A percentile compares a stretch with the other conserved stretches of the same genome.
Evolutionary conservation across 2,113 vertebrate species (phyloP).

Genomic region (Mugil cephalus): DNA sequence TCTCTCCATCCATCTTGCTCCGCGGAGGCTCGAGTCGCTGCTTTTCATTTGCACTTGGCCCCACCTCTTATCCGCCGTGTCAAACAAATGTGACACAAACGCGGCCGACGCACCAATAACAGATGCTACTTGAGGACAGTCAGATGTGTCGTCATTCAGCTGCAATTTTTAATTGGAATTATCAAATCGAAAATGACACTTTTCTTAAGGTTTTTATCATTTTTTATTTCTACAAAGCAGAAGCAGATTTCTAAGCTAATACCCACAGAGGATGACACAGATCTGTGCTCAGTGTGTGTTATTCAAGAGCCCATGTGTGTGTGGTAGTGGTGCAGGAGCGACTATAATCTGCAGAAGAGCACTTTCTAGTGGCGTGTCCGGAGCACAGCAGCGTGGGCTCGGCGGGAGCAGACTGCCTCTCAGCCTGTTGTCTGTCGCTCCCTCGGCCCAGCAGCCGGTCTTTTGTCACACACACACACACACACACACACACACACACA

Average conservation of each 20-base stretch:
- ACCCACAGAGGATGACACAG: not conserved
- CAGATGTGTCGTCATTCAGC: no score
- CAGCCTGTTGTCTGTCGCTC: constrained; percentile 73
- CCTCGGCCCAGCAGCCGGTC: constrained; percentile 63
- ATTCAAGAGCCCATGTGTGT: constrained; percentile 32
- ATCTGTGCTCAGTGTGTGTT: constrained; percentile 9
- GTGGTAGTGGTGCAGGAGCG: constrained; percentile 9
- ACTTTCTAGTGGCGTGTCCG: constrained; percentile 90
- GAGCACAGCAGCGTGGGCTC: constrained; percentile 81
- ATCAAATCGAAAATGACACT: no score
- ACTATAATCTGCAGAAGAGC: constrained; percentile 90
- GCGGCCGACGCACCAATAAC: constrained; percentile 29
- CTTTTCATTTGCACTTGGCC: constrained; percentile 50
- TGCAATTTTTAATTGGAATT: no score
- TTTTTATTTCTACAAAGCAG: not conserved
- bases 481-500: constrained; percentile 34
- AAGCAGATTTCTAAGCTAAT: not conserved
- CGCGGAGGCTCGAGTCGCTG: constrained; percentile 44
- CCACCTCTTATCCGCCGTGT: constrained; percentile 43
- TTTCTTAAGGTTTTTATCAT: no score
- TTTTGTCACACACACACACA: constrained; percentile 45
- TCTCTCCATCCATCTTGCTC: constrained; percentile 59
- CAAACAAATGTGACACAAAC: constrained; percentile 43
- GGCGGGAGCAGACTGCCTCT: constrained; percentile 70
- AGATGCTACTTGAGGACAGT: no score